Percentiles rank a stretch among this genome's conserved stretches.
These are phyloP conservation scores for Meganola albula DNA, from an alignment of 2,888 invertebrate genomes.

Conservation along the genomic window DNA sequence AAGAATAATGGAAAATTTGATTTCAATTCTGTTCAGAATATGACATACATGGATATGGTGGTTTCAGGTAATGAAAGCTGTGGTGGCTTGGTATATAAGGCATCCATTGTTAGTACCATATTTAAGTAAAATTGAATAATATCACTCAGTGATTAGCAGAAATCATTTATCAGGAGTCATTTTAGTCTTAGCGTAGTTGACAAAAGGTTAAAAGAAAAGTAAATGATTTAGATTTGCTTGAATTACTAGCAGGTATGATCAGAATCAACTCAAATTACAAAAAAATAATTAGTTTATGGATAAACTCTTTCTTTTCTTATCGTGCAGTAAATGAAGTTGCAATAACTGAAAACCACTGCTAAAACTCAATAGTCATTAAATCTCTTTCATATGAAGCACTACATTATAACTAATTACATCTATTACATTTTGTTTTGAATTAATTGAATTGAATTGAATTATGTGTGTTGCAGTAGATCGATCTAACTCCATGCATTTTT, in stretches of 20 bases:
- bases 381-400: too few relatives aligned
- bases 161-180: not conserved
- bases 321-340: too few relatives aligned
- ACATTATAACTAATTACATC: too few relatives aligned
- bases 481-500: not conserved
- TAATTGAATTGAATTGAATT: not conserved
- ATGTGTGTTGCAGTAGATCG: not conserved
- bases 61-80: constrained; percentile 54
- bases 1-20: constrained; percentile 53
- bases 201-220: not conserved
- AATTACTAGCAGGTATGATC: not conserved
- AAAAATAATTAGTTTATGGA: too few relatives aligned
- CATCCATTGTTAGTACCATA: not conserved
- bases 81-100: not conserved
- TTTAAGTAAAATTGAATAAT: not conserved
- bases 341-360: too few relatives aligned
- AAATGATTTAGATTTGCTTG: not conserved
- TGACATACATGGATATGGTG: constrained; percentile 80
- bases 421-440: not conserved
- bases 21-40: constrained; percentile 64
- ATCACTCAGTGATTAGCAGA: not conserved
- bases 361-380: too few relatives aligned
- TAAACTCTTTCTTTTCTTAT: too few relatives aligned
- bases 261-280: too few relatives aligned
- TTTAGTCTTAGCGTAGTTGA: not conserved